Conservation (phyloP, 2,888 invertebrate genomes). For the Apamea anceps region DNA sequence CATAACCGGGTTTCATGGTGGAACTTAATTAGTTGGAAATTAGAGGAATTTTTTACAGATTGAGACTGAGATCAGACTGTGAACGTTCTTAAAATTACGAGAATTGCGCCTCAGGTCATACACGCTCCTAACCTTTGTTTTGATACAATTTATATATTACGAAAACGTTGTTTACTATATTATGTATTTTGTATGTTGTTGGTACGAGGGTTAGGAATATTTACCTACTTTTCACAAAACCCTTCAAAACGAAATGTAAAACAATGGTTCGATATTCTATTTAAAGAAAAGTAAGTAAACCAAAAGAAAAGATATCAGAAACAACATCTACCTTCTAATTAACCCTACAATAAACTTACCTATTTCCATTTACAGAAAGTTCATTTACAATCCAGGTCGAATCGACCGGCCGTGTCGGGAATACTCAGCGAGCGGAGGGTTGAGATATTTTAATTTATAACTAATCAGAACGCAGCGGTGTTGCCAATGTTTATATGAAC, state of each 20-base stretch:
- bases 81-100: no score
- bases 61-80: no score
- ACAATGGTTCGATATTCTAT: background rate
- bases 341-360: conserved; percentile 37
- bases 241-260: background rate
- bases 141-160: no score
- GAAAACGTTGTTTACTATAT: no score
- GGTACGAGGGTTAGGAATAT: no score
- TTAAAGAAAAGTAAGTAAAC: background rate
- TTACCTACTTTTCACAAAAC: background rate
- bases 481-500: conserved; percentile 66
- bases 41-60: no score
- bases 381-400: conserved; percentile 68
- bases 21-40: no score
- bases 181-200: no score
- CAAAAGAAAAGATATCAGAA: conserved; percentile 20
- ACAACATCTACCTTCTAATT: conserved; percentile 30
- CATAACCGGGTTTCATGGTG: no score
- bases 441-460: conserved; percentile 75
- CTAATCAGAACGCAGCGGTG: conserved; percentile 60
- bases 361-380: conserved; percentile 52
- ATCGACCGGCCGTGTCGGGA: conserved; percentile 67
- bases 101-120: no score
- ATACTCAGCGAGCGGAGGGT: conserved; percentile 68
- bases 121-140: no score